Evolutionary conservation across 1,140 invertebrate species (phyloP), one percentile per base, ranked within the genome.

Genomic region (Limonius californicus): DNA sequence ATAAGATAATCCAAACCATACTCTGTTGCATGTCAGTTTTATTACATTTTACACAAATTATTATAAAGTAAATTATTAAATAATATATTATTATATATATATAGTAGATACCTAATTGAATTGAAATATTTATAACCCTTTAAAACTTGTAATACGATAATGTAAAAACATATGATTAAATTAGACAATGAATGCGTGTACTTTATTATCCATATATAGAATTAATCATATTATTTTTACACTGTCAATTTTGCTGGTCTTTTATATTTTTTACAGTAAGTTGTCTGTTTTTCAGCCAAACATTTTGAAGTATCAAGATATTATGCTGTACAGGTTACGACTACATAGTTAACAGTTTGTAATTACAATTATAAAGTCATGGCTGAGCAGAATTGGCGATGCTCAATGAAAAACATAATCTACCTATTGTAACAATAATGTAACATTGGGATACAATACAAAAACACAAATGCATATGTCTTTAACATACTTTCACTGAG

Each of bases 11-110:
- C 68, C 60, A 69, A 71, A 70, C 69, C 71, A 73, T 73, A 73
- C 71, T 73, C 69, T 71, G 73, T 74, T 74, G 72, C 73, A 72
- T 73, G 70, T 70, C 68, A 70, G 66, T 71, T 73, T 74, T 72
- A 74, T 73, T 74, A 74, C 70, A 74, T 74, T 74, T 74, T 74
- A 74, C 71, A 73, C 68, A 73, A 74, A 73, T 70, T 72, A 70
- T 71, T 64, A 67, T 68, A 73, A 68, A 72, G 71, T 66, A 68
- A 70, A 71, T 71, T 71, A 74, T 71, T 71, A 72, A 67, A 70
- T 69, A 19, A 50, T 50, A 72, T 72, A 72, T 71, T 71, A 70
- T 74, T 67, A 67, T 69, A 66, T 66, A 73, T 71, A 71, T 73
- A 74, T 71, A 72, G 72, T 72, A 74, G 72, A 73, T 67, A 50